Base-by-base conservation (phyloP, 2,888 invertebrate genomes). In the Xylocampa areola region DNA sequence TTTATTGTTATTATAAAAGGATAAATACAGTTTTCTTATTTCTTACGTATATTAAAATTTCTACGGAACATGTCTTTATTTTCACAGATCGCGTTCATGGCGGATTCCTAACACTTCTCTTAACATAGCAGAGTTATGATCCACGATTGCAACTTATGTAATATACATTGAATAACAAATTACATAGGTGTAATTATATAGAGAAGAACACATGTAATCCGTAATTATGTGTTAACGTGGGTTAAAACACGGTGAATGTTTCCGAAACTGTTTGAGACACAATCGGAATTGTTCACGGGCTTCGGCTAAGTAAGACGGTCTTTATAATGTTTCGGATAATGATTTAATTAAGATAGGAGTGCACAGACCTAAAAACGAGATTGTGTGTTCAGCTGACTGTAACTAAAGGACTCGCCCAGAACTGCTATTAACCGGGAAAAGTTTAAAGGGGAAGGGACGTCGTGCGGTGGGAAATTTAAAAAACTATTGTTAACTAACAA, bases 121-220 rank as follows among this genome's bases (percentile, higher is more conserved):
- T 35, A 41, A 58, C 41, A 52, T 48, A 33, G 33, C 4, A 10
- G n/a, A 48, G 19, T 21, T 71, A 39, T 39, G 17, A 17, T 48
- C 25, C 25, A 19, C 30, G 40, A 49, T 32, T 48, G 35, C 13
- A 11, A 19, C 30, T 72, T 77, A 66, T 62, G 49, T 71, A 64
- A 69, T 44, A 29, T 43, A 16, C 32, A 52, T 74, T 73, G 67
- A 64, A 64, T 73, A 70, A 74, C 71, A 64, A 74, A 74, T 67
- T 70, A 60, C 57, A 60, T 41, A 29, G 52, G 4, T 45, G 50
- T 73, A 61, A 69, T 73, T 62, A 53, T 49, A 27, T 50, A 23
- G 16, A 33, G 19, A 32, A 25, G 45, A 37, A 39, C 35, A 51
- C 30, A 53, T 73, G 70, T 59, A 69, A 66, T 23, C 14, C 11